phyloP scores from a whole-genome alignment of 2,113 vertebrate genomes.

The Procavia capensis region DNA sequence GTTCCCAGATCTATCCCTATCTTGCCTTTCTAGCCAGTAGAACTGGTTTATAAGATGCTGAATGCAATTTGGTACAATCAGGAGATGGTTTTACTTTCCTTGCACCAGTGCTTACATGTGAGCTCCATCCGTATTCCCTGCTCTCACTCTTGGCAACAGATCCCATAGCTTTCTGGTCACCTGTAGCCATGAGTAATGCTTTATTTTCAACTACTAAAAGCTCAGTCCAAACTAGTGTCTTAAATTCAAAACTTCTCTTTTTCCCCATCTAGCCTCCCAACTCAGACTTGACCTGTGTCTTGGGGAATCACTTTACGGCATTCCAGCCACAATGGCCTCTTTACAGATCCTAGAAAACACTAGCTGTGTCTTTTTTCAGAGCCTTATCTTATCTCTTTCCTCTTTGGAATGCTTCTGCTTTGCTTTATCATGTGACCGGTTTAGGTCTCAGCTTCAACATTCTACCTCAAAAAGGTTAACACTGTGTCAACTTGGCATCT shows the following conservation, averaged over 20 bases:
- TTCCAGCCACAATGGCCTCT: background rate
- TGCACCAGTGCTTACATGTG: background rate
- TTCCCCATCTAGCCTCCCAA: background rate
- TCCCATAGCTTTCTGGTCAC: background rate
- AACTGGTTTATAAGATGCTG: background rate
- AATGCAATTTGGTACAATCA: background rate
- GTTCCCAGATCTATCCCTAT: background rate
- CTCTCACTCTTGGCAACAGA: background rate
- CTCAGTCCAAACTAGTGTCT: background rate
- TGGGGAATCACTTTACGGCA: background rate
- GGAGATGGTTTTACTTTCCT: background rate
- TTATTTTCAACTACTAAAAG: conserved; percentile 31
- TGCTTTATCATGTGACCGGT: background rate
- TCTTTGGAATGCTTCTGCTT: background rate
- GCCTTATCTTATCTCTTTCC: background rate
- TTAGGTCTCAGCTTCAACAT: background rate
- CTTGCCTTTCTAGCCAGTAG: background rate
- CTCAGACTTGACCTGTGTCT: background rate
- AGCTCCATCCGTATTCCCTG: background rate
- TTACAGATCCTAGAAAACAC: background rate
- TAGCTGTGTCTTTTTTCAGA: background rate
- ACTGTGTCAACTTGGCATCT: too few species aligned
- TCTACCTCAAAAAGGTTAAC: background rate
- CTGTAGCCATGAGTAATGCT: background rate
- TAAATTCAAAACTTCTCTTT: background rate